Evolutionary conservation across 2,113 vertebrate species (phyloP), one percentile per base, ranked within the genome.

Genomic region (Mugil cephalus): DNA sequence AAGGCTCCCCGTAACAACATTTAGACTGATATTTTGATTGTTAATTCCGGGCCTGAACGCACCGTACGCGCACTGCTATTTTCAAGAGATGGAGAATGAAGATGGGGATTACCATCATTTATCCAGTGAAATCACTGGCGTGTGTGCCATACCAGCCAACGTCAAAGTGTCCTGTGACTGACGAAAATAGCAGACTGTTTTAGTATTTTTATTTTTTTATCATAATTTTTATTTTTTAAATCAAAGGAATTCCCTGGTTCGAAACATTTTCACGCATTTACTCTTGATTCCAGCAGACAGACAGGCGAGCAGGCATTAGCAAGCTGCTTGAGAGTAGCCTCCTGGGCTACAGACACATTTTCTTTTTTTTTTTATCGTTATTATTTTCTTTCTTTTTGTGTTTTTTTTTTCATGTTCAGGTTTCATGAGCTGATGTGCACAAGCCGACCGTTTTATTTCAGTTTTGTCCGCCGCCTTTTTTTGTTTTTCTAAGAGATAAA

Each of bases 11-110:
- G 12, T 24, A 52, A n/a, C 18, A 42, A 48, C 39, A 18, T 54
- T 60, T 69, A 40, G 45, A 60, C 42, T 21, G 58, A 18, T 69
- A 53, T 75, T 53, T 52, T 8, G 15, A 6, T 72, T 66, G 43
- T 54, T 68, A 4, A 69, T 79, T 10, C 24, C 71, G 9, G 74
- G 74, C 52, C 83, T 58, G 78, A 39, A 74, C 74, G 64, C 69
- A 71, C 81, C 64, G 77, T 34, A 66, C 64, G 76, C 83, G 80
- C 78, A 77, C 82, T 87, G 82, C 72, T 81, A 84, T 91, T 92
- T 85, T 83, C 67, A 77, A 90, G 93, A 91, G 89, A 95, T 95
- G 94, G 94, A 95, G 93, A 92, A 90, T 86, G 94, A 94, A 91
- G 93, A 94, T 90, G 93, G 89, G 90, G 92, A 94, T 93, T 93